Conservation (phyloP, 2,797 vertebrate genomes). For the Hapalemur alaotrensis region DNA sequence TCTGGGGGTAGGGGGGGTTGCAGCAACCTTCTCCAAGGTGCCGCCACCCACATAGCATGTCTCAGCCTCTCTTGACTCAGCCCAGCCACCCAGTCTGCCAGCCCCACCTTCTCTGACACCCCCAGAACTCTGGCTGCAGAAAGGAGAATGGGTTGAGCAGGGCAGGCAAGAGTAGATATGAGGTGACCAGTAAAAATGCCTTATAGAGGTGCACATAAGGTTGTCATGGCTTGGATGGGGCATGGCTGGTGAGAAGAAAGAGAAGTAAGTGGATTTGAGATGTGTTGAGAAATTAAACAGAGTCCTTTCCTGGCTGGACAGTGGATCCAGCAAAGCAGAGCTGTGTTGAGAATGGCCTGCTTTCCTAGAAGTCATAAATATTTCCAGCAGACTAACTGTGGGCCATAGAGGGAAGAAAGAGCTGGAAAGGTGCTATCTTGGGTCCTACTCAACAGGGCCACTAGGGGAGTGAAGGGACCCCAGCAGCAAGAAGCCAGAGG, state of each 20-base stretch:
- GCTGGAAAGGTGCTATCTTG: not conserved
- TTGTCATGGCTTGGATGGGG: not conserved
- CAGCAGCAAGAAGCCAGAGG: not conserved
- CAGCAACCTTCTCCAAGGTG: not conserved
- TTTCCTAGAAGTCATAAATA: not conserved
- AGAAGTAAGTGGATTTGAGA: not conserved
- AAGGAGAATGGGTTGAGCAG: not conserved
- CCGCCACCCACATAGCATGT: not conserved
- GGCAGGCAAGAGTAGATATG: rapidly evolving
- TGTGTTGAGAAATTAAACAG: not conserved
- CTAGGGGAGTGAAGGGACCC: not conserved
- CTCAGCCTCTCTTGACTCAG: not conserved
- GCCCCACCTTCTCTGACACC: not conserved
- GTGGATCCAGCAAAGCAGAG: not conserved
- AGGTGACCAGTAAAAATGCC: not conserved
- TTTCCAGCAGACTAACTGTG: not conserved
- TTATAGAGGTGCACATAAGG: not conserved
- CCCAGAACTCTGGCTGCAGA: not conserved
- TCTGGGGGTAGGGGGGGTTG: not conserved
- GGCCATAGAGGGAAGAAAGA: not conserved
- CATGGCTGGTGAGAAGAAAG: not conserved
- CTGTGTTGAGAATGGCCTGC: not conserved
- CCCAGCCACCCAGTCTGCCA: not conserved
- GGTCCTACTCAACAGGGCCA: not conserved
- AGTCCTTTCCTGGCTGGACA: not conserved